phyloP scores from a whole-genome alignment of 2,888 invertebrate genomes.

The Melangyna quadrimaculata region DNA sequence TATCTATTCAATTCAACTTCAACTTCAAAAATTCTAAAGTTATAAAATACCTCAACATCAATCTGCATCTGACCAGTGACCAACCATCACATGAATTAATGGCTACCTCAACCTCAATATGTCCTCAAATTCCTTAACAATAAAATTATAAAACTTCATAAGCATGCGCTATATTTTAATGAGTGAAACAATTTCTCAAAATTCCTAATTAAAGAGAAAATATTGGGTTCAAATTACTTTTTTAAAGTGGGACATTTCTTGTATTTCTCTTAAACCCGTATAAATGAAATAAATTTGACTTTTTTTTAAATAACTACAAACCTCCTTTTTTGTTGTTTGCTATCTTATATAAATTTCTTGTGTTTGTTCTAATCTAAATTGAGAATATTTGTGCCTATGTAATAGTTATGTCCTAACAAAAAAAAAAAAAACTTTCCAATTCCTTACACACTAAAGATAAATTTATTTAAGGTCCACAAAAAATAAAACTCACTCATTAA shows the following conservation, averaged over 20 bases:
- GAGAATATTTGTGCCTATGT: too few species aligned
- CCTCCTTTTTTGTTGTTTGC: neutral
- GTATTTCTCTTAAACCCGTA: neutral
- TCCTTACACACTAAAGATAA: too few species aligned
- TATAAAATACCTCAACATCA: neutral
- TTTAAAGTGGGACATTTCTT: neutral
- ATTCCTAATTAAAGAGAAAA: neutral
- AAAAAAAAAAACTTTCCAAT: too few species aligned
- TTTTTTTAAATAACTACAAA: neutral
- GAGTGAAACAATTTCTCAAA: neutral
- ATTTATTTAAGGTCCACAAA: too few species aligned
- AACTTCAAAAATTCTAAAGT: too few species aligned
- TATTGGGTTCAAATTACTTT: neutral
- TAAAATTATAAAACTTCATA: neutral
- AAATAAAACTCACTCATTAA: neutral
- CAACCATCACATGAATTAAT: neutral
- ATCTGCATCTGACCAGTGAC: neutral
- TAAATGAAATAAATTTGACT: neutral
- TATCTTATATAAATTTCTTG: too few species aligned
- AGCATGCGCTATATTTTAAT: neutral
- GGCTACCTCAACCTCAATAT: conserved; percentile 1
- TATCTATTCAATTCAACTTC: too few species aligned
- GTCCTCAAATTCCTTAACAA: neutral
- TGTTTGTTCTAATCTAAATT: too few species aligned
- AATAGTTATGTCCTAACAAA: too few species aligned